A percentile compares a stretch with the other conserved stretches of the same genome.
Evolutionary conservation across 2,113 vertebrate species (phyloP).

Genomic region (Sinocyclocheilus anophthalmus): DNA sequence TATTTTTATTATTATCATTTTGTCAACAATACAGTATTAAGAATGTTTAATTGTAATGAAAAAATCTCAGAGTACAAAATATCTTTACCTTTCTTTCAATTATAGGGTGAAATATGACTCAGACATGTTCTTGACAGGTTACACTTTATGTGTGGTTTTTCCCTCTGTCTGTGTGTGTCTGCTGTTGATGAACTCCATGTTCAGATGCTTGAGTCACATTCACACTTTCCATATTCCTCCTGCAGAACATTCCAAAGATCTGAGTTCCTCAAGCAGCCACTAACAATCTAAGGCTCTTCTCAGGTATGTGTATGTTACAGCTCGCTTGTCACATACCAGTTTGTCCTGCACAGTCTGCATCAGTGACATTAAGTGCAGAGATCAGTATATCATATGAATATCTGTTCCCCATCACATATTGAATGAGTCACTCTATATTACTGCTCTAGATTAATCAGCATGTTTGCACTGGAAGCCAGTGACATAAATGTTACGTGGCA

Average conservation of each 20-base stretch:
- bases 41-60: neutral
- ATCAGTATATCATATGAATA: neutral
- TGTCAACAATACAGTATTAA: neutral
- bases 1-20: neutral
- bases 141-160: neutral
- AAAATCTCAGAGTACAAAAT: neutral
- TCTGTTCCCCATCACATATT: neutral
- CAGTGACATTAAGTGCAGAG: neutral
- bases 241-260: slow-evolving; percentile 1
- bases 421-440: neutral
- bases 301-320: neutral
- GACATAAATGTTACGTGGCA: neutral
- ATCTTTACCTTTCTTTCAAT: neutral
- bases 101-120: neutral
- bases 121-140: neutral
- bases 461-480: neutral
- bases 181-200: neutral
- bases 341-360: neutral
- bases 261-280: neutral
- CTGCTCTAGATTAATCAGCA: neutral
- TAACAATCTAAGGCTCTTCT: neutral
- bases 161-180: neutral
- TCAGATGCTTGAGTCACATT: neutral
- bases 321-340: neutral
- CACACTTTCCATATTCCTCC: slow-evolving; percentile 9